A percentile compares a stretch with the other conserved stretches of the same genome.
Evolutionary conservation across 2,797 vertebrate genomes (phyloP).

Genomic region (Pterois miles): DNA sequence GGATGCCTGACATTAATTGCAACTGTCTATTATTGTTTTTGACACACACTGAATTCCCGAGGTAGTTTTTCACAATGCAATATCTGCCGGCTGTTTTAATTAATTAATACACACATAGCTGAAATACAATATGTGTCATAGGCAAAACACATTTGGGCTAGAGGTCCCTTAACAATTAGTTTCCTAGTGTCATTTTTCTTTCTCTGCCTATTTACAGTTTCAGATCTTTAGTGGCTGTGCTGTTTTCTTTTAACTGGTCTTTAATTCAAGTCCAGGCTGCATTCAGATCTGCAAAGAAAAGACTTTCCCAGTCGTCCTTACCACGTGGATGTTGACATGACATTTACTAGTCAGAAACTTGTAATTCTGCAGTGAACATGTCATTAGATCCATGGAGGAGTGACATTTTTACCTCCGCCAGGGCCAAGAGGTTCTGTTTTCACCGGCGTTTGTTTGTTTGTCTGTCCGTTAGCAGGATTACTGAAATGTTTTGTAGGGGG

Average conservation of each 20-base stretch:
- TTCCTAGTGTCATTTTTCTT: constrained; percentile 15
- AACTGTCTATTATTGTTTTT: not conserved
- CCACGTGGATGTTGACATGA: not conserved
- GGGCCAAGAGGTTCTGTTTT: no score
- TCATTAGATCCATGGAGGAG: no score
- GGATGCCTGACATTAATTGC: not conserved
- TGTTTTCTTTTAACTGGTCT: not conserved
- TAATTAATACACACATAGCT: not conserved
- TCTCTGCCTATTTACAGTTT: constrained; percentile 17
- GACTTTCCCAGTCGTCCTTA: not conserved
- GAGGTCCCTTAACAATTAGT: constrained; percentile 31
- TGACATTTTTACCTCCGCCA: no score
- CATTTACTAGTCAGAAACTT: not conserved
- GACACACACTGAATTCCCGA: not conserved
- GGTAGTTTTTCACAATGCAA: not conserved
- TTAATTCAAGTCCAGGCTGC: not conserved
- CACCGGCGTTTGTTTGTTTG: no score
- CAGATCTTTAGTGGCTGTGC: not conserved
- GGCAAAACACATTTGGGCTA: constrained; percentile 12
- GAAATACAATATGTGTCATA: constrained; percentile 19
- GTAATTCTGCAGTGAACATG: not conserved
- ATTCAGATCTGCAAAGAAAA: not conserved
- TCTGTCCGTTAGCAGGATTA: no score
- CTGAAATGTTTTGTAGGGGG: no score
- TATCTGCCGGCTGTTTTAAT: not conserved